phyloP scores from a whole-genome alignment of 2,113 vertebrate species.

The Scopus umbretta region DNA sequence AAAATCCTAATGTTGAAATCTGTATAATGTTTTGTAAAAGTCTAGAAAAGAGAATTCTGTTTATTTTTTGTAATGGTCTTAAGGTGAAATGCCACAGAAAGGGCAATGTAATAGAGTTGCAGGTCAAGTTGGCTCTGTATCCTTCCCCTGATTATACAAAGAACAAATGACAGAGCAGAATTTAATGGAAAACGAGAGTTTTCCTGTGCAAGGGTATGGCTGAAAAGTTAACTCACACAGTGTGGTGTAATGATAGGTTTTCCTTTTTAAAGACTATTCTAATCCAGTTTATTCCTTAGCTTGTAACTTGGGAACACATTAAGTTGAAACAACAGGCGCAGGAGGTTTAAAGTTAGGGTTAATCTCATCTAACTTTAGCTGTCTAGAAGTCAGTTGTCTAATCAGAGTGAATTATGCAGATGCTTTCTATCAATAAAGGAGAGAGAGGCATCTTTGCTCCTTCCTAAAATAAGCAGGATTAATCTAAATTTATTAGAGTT shows the following conservation, averaged over 20 bases:
- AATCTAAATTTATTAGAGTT: not conserved
- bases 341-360: not conserved
- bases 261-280: not conserved
- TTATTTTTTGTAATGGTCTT: not conserved
- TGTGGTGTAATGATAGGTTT: not conserved
- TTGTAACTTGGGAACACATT: not conserved
- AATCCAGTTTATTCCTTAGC: not conserved
- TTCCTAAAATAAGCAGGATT: not conserved
- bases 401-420: conserved; percentile 2
- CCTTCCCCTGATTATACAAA: not conserved
- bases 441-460: not conserved
- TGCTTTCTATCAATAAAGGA: not conserved
- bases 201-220: not conserved
- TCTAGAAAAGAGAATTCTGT: not conserved
- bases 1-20: not conserved
- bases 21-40: not conserved
- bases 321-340: not conserved
- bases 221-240: not conserved
- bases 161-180: not conserved
- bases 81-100: not conserved
- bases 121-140: not conserved
- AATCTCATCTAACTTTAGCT: not conserved
- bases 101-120: not conserved
- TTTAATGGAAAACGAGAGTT: not conserved
- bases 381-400: not conserved